Percentiles rank a stretch among this genome's conserved stretches.
phyloP scores from a whole-genome alignment of 1,140 invertebrate genomes.

The Platyura marginata region DNA sequence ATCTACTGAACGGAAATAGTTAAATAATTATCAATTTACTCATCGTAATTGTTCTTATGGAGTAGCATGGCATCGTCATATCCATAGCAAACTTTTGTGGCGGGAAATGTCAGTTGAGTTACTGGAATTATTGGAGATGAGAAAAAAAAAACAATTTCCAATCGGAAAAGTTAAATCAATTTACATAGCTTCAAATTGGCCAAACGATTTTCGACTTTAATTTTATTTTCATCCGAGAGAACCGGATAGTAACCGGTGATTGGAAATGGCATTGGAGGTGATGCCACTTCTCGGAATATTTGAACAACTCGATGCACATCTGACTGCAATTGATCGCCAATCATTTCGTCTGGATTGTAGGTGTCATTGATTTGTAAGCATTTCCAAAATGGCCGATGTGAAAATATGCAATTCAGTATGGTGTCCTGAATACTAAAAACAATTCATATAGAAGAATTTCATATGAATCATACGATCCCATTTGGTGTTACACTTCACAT shows the following conservation, averaged over 20 bases:
- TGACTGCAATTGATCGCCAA: constrained; percentile 9
- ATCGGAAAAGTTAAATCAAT: too few relatives aligned
- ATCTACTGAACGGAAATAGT: too few relatives aligned
- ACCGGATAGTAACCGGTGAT: too few relatives aligned
- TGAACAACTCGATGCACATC: constrained; percentile 13
- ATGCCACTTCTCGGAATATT: too few relatives aligned
- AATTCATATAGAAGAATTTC: too few relatives aligned
- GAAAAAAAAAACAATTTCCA: neutral
- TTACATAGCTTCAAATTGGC: too few relatives aligned
- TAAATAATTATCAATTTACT: too few relatives aligned
- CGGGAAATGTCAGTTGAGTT: constrained; percentile 39
- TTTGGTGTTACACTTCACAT: constrained; percentile 1
- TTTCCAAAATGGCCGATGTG: constrained; percentile 62
- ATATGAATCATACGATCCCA: constrained; percentile 6
- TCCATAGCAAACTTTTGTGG: constrained; percentile 43
- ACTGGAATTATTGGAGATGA: too few relatives aligned
- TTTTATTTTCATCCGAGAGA: too few relatives aligned
- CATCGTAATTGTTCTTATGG: constrained; percentile 42
- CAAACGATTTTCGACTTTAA: too few relatives aligned
- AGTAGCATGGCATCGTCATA: constrained; percentile 60
- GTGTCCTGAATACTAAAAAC: constrained; percentile 47
- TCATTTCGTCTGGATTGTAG: constrained; percentile 29
- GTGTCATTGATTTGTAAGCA: constrained; percentile 56
- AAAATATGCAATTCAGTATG: constrained; percentile 65
- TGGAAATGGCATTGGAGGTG: too few relatives aligned